Conservation (phyloP, 1,140 invertebrate species). For the Psilanteris sp. region DNA sequence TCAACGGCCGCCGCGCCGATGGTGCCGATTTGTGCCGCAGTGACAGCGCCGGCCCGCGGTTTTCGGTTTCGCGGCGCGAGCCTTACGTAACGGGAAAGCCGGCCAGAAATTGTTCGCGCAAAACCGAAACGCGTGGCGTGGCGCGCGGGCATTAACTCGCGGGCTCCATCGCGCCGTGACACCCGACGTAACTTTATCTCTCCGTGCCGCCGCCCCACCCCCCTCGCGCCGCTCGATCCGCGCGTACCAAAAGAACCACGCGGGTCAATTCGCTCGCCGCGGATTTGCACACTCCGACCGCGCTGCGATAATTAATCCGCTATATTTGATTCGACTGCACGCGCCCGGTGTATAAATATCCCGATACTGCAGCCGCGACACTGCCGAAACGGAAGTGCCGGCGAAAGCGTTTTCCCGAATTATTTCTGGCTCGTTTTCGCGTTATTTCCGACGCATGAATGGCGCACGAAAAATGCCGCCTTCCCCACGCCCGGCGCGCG, state of each 20-base stretch:
- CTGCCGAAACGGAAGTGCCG: slow-evolving; percentile 32
- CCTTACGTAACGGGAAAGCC: no score
- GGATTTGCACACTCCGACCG: slow-evolving; percentile 18
- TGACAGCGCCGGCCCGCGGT: no score
- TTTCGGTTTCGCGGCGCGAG: no score
- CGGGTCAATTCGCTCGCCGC: slow-evolving; percentile 25
- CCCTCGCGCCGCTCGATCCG: background rate
- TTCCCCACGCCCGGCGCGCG: background rate
- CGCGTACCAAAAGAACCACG: slow-evolving; percentile 1
- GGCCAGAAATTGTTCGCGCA: no score
- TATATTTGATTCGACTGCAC: slow-evolving; percentile 16
- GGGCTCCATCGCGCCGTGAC: no score
- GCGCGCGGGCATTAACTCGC: no score
- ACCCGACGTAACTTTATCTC: no score
- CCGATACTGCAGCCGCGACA: slow-evolving; percentile 1
- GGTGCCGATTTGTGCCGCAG: no score
- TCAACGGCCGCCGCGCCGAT: no score
- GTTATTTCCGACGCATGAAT: slow-evolving; percentile 39
- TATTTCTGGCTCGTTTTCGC: slow-evolving; percentile 36
- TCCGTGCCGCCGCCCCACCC: no score
- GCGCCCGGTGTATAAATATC: slow-evolving; percentile 38
- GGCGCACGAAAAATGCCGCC: slow-evolving; percentile 10
- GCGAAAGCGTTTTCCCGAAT: slow-evolving; percentile 28
- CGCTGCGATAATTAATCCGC: slow-evolving; percentile 32
- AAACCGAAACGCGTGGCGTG: no score